Evolutionary conservation across 2,797 vertebrate species (phyloP).

Genomic region (Silurus lanzhouensis): DNA sequence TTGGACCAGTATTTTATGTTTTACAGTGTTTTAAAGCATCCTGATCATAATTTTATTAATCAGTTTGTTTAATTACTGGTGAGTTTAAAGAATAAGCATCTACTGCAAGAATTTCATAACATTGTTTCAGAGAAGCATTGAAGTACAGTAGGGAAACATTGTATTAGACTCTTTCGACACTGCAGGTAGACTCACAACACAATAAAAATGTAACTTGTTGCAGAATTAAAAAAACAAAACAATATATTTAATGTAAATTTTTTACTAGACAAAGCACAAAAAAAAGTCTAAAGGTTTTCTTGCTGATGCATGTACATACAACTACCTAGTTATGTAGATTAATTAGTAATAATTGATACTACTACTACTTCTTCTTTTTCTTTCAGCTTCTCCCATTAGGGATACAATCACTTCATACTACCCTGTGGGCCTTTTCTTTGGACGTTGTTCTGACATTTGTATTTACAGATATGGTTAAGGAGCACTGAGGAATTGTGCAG

Average conservation of each 20-base stretch:
- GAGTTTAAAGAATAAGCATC: not conserved
- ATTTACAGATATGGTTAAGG: not conserved
- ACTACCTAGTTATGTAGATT: not conserved
- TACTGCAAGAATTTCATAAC: not conserved
- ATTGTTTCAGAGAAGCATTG: not conserved
- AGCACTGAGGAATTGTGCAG: not conserved
- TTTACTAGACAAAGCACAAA: not conserved
- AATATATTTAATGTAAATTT: not conserved
- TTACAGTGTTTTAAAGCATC: not conserved
- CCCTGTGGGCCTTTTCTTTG: not conserved
- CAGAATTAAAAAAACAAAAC: not conserved
- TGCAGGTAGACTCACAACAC: not conserved
- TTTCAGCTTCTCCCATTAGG: too few species aligned
- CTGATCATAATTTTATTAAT: not conserved
- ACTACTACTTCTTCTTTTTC: too few species aligned
- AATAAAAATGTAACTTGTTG: not conserved
- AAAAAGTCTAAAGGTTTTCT: not conserved
- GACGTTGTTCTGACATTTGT: not conserved
- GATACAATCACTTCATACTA: not conserved
- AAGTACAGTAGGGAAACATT: not conserved
- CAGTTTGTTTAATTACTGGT: not conserved
- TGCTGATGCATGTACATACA: too few species aligned
- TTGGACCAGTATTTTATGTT: too few species aligned
- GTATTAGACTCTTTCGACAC: not conserved
- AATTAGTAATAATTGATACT: not conserved